Conservation (phyloP, 2,113 vertebrate genomes). For the Todiramphus chloris region DNA sequence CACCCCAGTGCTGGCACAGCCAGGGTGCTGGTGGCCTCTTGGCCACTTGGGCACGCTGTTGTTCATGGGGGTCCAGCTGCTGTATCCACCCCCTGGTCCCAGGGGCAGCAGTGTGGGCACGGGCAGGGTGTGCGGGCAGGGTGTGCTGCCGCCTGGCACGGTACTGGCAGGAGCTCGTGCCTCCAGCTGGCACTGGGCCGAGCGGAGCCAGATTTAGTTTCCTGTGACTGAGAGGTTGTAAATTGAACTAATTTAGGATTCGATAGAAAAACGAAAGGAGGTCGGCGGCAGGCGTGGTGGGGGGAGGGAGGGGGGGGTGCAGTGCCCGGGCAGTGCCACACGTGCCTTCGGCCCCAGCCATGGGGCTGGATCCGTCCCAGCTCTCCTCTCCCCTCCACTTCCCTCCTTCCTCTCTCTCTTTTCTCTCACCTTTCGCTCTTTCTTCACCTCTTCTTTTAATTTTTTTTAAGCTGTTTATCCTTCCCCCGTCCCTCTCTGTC, state of each 20-base stretch:
- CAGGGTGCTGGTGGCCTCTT: neutral
- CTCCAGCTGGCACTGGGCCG: slow-evolving; percentile 63
- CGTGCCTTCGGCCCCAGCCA: neutral
- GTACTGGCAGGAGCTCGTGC: slow-evolving; percentile 22
- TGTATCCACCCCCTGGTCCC: neutral
- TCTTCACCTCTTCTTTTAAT: neutral
- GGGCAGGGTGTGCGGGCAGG: neutral
- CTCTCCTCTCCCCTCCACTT: slow-evolving; percentile 27
- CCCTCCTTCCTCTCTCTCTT: slow-evolving; percentile 16
- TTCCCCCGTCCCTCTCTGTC: neutral
- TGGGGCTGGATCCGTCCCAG: neutral
- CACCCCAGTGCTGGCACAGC: no score
- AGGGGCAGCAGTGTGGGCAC: neutral
- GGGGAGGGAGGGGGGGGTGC: neutral
- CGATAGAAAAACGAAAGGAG: slow-evolving; percentile 73
- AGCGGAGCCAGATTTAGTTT: slow-evolving; percentile 73
- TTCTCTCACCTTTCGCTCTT: neutral
- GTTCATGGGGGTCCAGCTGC: neutral
- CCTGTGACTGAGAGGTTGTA: slow-evolving; percentile 74
- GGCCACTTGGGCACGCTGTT: neutral
- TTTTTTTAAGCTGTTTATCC: slow-evolving; percentile 9
- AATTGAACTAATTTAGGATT: slow-evolving; percentile 78
- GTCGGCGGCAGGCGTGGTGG: slow-evolving; percentile 27
- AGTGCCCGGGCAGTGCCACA: neutral
- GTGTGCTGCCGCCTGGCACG: neutral